Conservation (phyloP, 2,113 vertebrate species). For the Furnarius figulus region DNA sequence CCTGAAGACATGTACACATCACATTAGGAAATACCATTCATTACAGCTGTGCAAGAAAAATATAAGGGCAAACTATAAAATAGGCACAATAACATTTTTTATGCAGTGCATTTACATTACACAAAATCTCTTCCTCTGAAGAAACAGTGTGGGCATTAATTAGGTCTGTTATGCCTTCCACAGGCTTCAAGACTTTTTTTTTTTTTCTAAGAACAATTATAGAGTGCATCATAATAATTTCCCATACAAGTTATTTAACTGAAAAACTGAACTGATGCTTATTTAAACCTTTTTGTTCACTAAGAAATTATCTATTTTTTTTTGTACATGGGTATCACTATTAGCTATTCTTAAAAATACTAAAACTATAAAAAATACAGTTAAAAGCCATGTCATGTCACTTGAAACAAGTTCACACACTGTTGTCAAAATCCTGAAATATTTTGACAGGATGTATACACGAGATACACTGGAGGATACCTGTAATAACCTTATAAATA, state of each 20-base stretch:
- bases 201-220: slow-evolving; percentile 47
- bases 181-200: slow-evolving; percentile 31
- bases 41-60: neutral
- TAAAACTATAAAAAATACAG: slow-evolving; percentile 8
- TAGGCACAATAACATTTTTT: slow-evolving; percentile 39
- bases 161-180: slow-evolving; percentile 60
- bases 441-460: slow-evolving; percentile 58
- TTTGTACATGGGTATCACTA: neutral
- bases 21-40: neutral
- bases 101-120: slow-evolving; percentile 51
- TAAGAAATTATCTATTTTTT: slow-evolving; percentile 14
- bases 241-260: slow-evolving; percentile 35
- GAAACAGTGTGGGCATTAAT: slow-evolving; percentile 64
- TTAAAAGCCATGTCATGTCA: slow-evolving; percentile 51
- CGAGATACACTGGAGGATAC: slow-evolving; percentile 33
- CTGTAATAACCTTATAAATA: slow-evolving; percentile 59
- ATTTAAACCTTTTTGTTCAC: slow-evolving; percentile 36
- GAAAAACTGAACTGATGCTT: slow-evolving; percentile 32
- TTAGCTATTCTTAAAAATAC: slow-evolving; percentile 2
- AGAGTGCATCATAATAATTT: slow-evolving; percentile 64
- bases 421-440: slow-evolving; percentile 43
- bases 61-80: slow-evolving; percentile 17
- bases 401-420: slow-evolving; percentile 36
- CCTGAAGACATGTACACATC: neutral
- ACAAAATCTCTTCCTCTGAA: slow-evolving; percentile 55